Base-by-base conservation (phyloP, 2,113 vertebrate genomes). In the Bufo gargarizans region DNA sequence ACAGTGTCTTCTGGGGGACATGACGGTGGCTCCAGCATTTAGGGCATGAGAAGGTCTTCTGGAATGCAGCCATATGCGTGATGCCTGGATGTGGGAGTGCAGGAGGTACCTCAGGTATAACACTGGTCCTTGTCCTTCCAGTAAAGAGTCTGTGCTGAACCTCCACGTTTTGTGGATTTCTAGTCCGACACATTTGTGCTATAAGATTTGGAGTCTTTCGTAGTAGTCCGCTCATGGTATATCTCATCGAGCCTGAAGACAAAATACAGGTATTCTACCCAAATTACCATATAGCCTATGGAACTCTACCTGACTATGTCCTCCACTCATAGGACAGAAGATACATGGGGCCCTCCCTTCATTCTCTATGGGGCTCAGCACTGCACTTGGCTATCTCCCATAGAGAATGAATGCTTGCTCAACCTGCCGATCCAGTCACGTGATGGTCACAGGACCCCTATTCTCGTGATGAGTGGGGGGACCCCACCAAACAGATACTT, bases 211-310 rank as follows among this genome's bases (percentile, higher is more conserved):
- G 87, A 61, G 90, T 91, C 88, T 90, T 82, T 0, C 10, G 78
- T 82, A 92, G 89, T 86, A 92, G 89, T 69, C 0, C 65, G 93
- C 94, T 95, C 80, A 91, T 90, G 91, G 84, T 90, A 86, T 90
- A 8, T 50, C 65, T 91, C 53, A 55, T 91, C 0, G 14, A 93
- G 88, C 22, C 86, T 63, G 84, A 84, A 88, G 91, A 91, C 1
- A 89, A 86, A 86, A 91, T 3, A 71, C 11, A 43, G 17, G 59
- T 58, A 58, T 6, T 7, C 53, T 11, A 55, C 53, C 53, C 6
- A 11, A 55, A 55, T 6, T 1, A 55, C 53, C 53, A 33, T 33
- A 33, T 33, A 33, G 33, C 33, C 33, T 33, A 33, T 33, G 33
- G 33, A 33, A 33, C 33, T 33, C 33, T 33, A 33, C 33, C 33